Conservation (phyloP, 2,888 invertebrate species). For the Metalampra italica region DNA sequence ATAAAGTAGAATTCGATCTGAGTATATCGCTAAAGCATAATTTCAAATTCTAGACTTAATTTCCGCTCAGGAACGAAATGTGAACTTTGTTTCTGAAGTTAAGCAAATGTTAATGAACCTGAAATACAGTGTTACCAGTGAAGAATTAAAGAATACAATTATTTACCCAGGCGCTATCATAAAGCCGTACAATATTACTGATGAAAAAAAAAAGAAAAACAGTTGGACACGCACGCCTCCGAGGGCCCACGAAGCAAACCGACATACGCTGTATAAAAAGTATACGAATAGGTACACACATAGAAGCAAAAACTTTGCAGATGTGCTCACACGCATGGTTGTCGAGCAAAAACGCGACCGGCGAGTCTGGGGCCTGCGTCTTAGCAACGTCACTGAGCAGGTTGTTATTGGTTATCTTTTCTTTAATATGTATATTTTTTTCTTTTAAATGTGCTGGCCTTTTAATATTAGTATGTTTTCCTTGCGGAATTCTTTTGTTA, state of each 20-base stretch:
- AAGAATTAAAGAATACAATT: not conserved
- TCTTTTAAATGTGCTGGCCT: slow-evolving; percentile 1
- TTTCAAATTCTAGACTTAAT: too few relatives aligned
- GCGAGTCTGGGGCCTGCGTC: slow-evolving; percentile 37
- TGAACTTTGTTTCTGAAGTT: too few relatives aligned
- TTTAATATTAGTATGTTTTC: too few relatives aligned
- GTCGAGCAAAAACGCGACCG: slow-evolving; percentile 48
- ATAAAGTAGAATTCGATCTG: too few relatives aligned
- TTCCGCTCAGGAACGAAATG: too few relatives aligned
- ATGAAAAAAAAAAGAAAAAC: slow-evolving; percentile 36
- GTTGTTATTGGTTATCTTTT: slow-evolving; percentile 19
- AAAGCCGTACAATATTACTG: slow-evolving; percentile 31
- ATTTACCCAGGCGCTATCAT: slow-evolving; percentile 24
- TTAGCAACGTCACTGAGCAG: slow-evolving; percentile 29
- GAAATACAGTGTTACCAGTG: not conserved
- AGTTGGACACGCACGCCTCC: slow-evolving; percentile 39
- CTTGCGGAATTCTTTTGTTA: too few relatives aligned
- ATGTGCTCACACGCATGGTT: slow-evolving; percentile 66
- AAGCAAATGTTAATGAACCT: not conserved
- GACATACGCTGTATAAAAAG: slow-evolving; percentile 46
- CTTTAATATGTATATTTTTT: slow-evolving; percentile 14
- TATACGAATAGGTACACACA: slow-evolving; percentile 32
- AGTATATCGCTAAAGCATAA: too few relatives aligned
- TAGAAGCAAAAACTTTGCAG: slow-evolving; percentile 55
- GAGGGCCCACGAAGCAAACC: slow-evolving; percentile 37